Conservation (phyloP, 35 echinoderm and acorn worm genomes). For the Lytechinus pictus region DNA sequence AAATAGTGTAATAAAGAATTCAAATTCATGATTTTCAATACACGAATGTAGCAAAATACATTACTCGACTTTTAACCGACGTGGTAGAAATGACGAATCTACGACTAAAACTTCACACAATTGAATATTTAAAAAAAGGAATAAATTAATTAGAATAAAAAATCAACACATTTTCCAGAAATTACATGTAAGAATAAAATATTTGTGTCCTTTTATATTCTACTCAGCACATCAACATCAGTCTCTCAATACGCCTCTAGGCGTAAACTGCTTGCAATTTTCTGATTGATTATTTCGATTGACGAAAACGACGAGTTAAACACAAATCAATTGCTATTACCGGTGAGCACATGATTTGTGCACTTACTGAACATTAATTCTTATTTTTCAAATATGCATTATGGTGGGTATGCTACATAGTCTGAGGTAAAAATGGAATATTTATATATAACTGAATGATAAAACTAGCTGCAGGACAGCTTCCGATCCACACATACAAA, state of each 20-base stretch:
- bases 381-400: too few relatives aligned
- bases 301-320: too few relatives aligned
- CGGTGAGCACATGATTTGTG: too few relatives aligned
- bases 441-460: too few relatives aligned
- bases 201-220: background rate
- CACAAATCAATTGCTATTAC: too few relatives aligned
- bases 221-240: background rate
- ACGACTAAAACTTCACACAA: background rate
- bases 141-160: conserved; percentile 1
- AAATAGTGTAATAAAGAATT: conserved; percentile 38
- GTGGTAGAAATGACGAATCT: background rate
- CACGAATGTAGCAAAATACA: conserved; percentile 33
- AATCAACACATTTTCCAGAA: background rate
- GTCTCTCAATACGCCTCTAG: background rate
- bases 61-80: background rate
- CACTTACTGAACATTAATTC: too few relatives aligned
- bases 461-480: too few relatives aligned
- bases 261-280: background rate
- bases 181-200: background rate
- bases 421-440: too few relatives aligned
- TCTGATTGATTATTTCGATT: too few relatives aligned
- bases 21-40: background rate
- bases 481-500: background rate
- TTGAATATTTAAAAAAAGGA: background rate
- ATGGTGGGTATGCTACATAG: too few relatives aligned